Percentiles rank a stretch among this genome's conserved stretches.
These are phyloP conservation scores for Dexiosoma caninum DNA, from an alignment of 2,888 invertebrate species.

Conservation along the genomic window DNA sequence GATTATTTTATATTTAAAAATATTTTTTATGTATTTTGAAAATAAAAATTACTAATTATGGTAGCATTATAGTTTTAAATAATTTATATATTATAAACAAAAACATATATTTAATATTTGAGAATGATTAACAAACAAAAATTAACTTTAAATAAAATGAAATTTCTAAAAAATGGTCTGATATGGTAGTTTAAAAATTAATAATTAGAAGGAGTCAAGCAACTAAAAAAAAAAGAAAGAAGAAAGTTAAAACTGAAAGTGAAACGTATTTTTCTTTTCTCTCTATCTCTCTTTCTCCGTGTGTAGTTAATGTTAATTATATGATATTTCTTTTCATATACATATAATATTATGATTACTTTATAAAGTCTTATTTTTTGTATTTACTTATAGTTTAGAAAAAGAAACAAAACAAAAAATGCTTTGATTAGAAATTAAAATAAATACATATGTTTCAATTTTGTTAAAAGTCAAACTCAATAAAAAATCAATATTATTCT, in stretches of 20 bases:
- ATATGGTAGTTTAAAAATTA: constrained; percentile 56
- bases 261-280: constrained; percentile 40
- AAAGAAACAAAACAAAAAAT: constrained; percentile 46
- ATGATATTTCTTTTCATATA: constrained; percentile 56
- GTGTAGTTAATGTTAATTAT: constrained; percentile 63
- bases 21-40: constrained; percentile 46
- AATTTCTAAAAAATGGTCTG: constrained; percentile 54
- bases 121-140: constrained; percentile 39
- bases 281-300: constrained; percentile 8
- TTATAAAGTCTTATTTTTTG: constrained; percentile 56
- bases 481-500: constrained; percentile 57
- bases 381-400: constrained; percentile 58
- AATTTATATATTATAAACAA: constrained; percentile 48
- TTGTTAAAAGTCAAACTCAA: constrained; percentile 59
- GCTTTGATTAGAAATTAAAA: constrained; percentile 55
- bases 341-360: constrained; percentile 32
- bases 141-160: constrained; percentile 25
- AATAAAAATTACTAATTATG: constrained; percentile 25
- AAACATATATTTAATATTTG: constrained; percentile 41
- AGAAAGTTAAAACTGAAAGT: constrained; percentile 7
- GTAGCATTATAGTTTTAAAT: constrained; percentile 63
- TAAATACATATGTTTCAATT: constrained; percentile 53
- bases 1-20: constrained; percentile 59
- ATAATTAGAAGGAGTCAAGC: constrained; percentile 53
- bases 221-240: constrained; percentile 40